Percentiles rank a stretch among this genome's conserved stretches.
phyloP scores from a whole-genome alignment of 2,888 invertebrate genomes.

The Elysia crispata region DNA sequence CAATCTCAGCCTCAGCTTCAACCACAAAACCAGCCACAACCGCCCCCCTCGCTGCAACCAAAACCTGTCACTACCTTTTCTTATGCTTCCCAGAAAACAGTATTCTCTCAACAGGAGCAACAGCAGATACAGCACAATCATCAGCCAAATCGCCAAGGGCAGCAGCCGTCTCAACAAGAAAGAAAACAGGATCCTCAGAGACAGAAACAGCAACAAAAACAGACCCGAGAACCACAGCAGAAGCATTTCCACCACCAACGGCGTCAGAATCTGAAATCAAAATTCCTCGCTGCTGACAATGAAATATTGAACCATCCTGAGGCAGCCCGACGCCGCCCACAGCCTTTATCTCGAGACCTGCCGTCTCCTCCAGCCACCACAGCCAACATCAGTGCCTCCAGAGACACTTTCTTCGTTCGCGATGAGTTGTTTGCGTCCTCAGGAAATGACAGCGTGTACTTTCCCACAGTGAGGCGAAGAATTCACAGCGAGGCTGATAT shows the following conservation, averaged over 20 bases:
- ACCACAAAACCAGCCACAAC: too few relatives aligned
- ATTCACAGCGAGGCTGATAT: conserved; percentile 38
- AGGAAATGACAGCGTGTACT: background rate
- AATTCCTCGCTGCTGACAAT: too few relatives aligned
- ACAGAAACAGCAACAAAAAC: background rate
- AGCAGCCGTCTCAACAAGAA: background rate
- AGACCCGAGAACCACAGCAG: background rate
- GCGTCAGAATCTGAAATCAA: too few relatives aligned
- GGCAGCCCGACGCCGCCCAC: too few relatives aligned
- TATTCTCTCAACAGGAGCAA: background rate
- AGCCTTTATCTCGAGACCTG: too few relatives aligned
- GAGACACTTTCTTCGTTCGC: too few relatives aligned
- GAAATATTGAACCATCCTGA: too few relatives aligned
- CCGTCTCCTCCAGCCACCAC: too few relatives aligned
- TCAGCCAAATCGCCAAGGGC: background rate
- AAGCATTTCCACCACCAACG: background rate
- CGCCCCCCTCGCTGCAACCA: background rate
- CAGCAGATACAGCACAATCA: background rate
- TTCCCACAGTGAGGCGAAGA: conserved; percentile 15
- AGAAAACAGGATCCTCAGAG: background rate
- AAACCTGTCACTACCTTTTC: background rate
- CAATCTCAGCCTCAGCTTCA: too few relatives aligned
- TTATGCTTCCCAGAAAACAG: too few relatives aligned
- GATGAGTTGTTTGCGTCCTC: too few relatives aligned
- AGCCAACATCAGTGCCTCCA: too few relatives aligned